Evolutionary conservation across 2,113 vertebrate genomes (phyloP), one percentile per base, ranked within the genome.

Genomic region (Peucedramus taeniatus): DNA sequence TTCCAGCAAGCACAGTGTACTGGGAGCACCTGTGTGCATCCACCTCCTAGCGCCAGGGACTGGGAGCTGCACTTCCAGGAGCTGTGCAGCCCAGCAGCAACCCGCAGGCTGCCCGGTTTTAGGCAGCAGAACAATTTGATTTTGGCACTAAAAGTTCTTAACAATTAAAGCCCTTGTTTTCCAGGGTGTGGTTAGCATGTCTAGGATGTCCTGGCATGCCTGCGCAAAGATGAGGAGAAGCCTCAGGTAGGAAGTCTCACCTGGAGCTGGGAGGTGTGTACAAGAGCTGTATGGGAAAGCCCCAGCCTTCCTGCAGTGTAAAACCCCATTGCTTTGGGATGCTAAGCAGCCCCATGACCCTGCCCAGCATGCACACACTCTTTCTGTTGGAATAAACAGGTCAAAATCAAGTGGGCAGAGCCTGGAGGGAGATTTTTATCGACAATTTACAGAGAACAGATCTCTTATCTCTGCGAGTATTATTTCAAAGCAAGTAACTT

Each of bases 281-380:
- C 0, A 1, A 40, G 31, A 37, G 64, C 21, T 31, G 18, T 6
- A 15, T 1, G 10, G 66, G 57, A 83, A 63, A 4, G 27, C 9
- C 22, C 23, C 45, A 11, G 72, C n/a, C 31, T 12, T 78, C 37
- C 45, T 35, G 63, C 27, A 59, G 42, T 2, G 31, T 22, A 6
- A 20, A 71, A 35, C 9, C 15, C 31, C n/a, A 7, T 2, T 1
- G 2, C 44, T 65, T 15, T 9, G 50, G 60, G 35, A n/a, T 5
- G 66, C 44, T 11, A 31, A 24, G 35, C 63, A 72, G 63, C 6
- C 3, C 15, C 15, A 20, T 0, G 1, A 53, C 30, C 30, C 49
- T 64, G 53, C 57, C 37, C 57, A 47, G 27, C 33, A 47, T 5
- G 26, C 19, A n/a, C 21, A 5, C 3, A 7, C n/a, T 53, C 24